Conservation (phyloP, 2,797 vertebrate genomes). For the Phoebastria nigripes region DNA sequence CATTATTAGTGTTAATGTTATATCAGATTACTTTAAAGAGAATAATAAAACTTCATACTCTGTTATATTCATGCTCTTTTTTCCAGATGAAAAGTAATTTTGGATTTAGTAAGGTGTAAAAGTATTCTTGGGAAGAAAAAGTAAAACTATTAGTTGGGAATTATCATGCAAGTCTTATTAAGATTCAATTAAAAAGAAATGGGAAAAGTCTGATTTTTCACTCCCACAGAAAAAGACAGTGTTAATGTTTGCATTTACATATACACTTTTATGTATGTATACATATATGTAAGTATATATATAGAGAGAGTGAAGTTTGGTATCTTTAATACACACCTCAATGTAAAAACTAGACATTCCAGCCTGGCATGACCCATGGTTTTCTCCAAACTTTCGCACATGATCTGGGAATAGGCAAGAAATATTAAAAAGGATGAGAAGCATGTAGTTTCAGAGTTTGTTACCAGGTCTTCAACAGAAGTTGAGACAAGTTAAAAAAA, state of each 20-base stretch:
- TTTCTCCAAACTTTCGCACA: constrained; percentile 82
- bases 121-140: neutral
- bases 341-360: constrained; percentile 86
- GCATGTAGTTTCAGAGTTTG: neutral
- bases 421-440: neutral
- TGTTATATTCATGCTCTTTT: neutral
- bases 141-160: neutral
- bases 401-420: constrained; percentile 76
- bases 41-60: neutral
- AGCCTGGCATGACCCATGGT: constrained; percentile 90
- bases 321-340: constrained; percentile 71
- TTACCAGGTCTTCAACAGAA: neutral
- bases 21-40: neutral
- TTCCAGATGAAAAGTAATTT: neutral
- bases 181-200: neutral
- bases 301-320: neutral
- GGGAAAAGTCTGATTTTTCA: neutral
- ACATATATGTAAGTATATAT: neutral
- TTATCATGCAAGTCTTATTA: neutral
- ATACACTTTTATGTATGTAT: neutral
- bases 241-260: neutral
- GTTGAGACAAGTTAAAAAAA: neutral
- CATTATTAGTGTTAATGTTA: neutral
- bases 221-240: neutral
- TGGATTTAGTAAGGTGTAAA: neutral